These are phyloP conservation scores for Girardinus metallicus DNA, from an alignment of 2,797 vertebrate species.

Conservation along the genomic window DNA sequence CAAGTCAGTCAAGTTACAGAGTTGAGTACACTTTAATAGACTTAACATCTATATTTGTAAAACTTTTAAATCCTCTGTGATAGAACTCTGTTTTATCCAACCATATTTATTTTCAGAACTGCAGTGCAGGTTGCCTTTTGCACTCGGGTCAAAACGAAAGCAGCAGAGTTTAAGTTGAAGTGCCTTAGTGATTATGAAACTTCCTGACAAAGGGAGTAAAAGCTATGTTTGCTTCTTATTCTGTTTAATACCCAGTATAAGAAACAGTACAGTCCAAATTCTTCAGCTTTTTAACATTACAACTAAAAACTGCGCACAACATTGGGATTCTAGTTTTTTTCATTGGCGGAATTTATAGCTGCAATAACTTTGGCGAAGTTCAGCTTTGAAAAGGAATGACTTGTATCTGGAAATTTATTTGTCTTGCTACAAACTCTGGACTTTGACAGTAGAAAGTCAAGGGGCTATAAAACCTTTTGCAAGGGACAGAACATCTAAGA, in stretches of 20 bases:
- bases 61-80: background rate
- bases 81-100: background rate
- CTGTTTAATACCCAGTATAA: background rate
- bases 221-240: background rate
- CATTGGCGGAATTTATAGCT: background rate
- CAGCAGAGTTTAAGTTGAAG: background rate
- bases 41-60: background rate
- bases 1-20: background rate
- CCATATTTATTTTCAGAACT: background rate
- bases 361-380: background rate
- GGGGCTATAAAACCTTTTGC: background rate
- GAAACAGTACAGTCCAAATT: background rate
- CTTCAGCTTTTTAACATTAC: background rate
- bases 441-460: background rate
- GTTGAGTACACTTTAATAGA: background rate
- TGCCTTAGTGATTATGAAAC: background rate
- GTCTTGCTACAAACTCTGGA: background rate
- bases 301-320: background rate
- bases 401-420: background rate
- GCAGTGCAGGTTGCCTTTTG: background rate
- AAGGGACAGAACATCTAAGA: background rate
- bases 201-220: background rate
- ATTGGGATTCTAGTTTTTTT: background rate
- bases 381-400: background rate
- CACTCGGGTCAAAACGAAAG: background rate